Evolutionary conservation across 35 echinoderm and acorn worm species (phyloP).

Genomic region (Ptychodera flava): DNA sequence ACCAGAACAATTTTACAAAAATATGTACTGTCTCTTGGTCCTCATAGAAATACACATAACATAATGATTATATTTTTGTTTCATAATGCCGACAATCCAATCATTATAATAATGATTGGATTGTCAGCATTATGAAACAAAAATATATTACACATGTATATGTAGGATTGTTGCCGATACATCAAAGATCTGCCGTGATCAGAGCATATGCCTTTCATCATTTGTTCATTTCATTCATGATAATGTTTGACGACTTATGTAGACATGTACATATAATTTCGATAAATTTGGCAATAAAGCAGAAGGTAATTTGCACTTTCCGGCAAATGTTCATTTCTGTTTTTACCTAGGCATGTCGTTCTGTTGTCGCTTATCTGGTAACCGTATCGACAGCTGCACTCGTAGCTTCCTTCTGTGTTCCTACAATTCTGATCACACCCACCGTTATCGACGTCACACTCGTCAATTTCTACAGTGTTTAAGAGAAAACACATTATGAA

Average conservation of each 20-base stretch:
- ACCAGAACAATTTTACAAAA: too few species aligned
- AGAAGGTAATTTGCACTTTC: too few species aligned
- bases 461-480: slow-evolving; percentile 62
- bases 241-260: too few species aligned
- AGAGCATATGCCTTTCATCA: slow-evolving; percentile 65
- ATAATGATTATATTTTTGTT: slow-evolving; percentile 31
- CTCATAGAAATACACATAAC: slow-evolving; percentile 54
- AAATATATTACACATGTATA: too few species aligned
- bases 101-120: too few species aligned
- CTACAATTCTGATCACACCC: slow-evolving; percentile 81
- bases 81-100: too few species aligned
- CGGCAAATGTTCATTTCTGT: slow-evolving; percentile 65
- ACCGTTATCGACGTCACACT: slow-evolving; percentile 54
- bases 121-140: too few species aligned
- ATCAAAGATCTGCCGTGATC: slow-evolving; percentile 53
- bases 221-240: slow-evolving; percentile 81
- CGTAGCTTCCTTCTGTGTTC: slow-evolving; percentile 74
- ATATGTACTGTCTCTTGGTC: too few species aligned
- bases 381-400: slow-evolving; percentile 71
- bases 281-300: slow-evolving; percentile 22
- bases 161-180: slow-evolving; percentile 53
- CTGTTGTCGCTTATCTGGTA: slow-evolving; percentile 32
- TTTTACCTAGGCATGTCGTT: slow-evolving; percentile 63
- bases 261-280: too few species aligned
- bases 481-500: too few species aligned